Evolutionary conservation across 2,888 invertebrate genomes (phyloP).

Genomic region (Drosophila aldrichi): DNA sequence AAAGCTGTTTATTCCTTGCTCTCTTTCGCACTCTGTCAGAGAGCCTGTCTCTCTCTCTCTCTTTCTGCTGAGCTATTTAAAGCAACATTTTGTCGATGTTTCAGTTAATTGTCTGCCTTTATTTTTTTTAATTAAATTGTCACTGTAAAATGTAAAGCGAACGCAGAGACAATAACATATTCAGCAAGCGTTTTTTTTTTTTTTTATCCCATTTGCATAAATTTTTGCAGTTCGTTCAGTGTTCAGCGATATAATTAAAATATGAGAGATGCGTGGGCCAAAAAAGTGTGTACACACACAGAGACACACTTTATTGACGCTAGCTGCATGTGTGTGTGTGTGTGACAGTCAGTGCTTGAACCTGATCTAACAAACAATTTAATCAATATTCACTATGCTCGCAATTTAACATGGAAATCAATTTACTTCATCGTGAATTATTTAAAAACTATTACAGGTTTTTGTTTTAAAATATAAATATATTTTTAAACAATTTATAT

Average conservation of each 20-base stretch:
- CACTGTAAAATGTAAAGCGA: constrained; percentile 22
- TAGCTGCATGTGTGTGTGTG: background rate
- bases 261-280: background rate
- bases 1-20: constrained; percentile 18
- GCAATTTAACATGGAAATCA: background rate
- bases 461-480: background rate
- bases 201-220: constrained; percentile 6
- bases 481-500: background rate
- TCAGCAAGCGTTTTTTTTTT: constrained; percentile 14
- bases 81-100: constrained; percentile 8
- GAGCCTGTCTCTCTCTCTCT: no score
- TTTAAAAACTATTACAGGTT: background rate
- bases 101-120: constrained; percentile 12
- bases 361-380: constrained; percentile 7
- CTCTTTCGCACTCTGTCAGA: no score
- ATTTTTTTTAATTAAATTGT: constrained; percentile 41
- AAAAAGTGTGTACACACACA: background rate
- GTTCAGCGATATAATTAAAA: constrained; percentile 13
- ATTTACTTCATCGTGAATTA: background rate
- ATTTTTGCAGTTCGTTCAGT: background rate
- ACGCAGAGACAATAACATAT: constrained; percentile 31
- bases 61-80: background rate
- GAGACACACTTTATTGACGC: background rate
- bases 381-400: background rate
- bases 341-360: background rate